Conservation (phyloP, 2,888 invertebrate species). For the Chromoteleia sp. region DNA sequence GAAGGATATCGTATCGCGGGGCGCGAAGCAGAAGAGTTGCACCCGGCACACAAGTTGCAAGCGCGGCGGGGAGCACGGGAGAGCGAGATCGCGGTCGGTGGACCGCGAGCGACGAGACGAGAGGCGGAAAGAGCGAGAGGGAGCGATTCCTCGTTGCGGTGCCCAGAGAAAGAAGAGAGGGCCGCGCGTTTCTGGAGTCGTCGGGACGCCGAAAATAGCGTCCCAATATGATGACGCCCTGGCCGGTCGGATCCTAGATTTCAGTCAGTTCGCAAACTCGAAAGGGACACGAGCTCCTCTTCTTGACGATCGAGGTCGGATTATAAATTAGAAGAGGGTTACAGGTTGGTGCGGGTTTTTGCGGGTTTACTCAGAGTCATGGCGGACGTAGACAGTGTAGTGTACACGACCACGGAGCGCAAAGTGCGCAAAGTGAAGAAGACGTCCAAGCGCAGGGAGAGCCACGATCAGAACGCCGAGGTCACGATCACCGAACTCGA, state of each 20-base stretch:
- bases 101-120: conserved; percentile 68
- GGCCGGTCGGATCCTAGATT: conserved; percentile 83
- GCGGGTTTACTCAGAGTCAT: conserved; percentile 84
- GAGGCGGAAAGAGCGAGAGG: conserved; percentile 67
- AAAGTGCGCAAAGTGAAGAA: conserved; percentile 97
- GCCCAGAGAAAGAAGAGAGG: conserved; percentile 71
- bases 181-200: conserved; percentile 83
- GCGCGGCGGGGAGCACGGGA: conserved; percentile 65
- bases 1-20: conserved; percentile 68
- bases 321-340: conserved; percentile 26
- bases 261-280: conserved; percentile 85
- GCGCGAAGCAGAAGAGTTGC: conserved; percentile 81
- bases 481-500: conserved; percentile 93
- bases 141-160: conserved; percentile 40
- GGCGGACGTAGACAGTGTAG: conserved; percentile 97
- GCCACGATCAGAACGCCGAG: conserved; percentile 89
- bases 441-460: conserved; percentile 92
- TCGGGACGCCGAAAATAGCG: conserved; percentile 84
- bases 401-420: conserved; percentile 92
- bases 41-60: conserved; percentile 83
- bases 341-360: conserved; percentile 18
- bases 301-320: conserved; percentile 52
- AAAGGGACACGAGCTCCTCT: conserved; percentile 78
- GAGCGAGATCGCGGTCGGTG: conserved; percentile 66
- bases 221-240: conserved; percentile 84